Conservation (phyloP, 2,888 invertebrate genomes). For the Ochropleura leucogaster region DNA sequence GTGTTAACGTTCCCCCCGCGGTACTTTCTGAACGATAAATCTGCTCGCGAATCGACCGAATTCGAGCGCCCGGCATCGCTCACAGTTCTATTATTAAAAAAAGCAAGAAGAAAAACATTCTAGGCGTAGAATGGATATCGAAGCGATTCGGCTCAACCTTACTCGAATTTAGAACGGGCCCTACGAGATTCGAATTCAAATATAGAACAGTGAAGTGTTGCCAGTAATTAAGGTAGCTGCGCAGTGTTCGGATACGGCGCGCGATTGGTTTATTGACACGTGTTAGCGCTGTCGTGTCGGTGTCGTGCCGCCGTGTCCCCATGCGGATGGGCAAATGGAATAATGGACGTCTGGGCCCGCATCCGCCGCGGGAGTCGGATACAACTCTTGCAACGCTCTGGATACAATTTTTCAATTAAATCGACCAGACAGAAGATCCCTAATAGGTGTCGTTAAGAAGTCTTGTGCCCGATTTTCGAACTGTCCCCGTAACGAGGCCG, state of each 20-base stretch:
- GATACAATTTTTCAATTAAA: constrained; percentile 91
- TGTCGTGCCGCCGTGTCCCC: constrained; percentile 81
- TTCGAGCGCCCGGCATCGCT: constrained; percentile 82
- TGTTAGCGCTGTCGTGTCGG: constrained; percentile 73
- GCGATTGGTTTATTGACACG: constrained; percentile 87
- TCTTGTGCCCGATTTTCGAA: constrained; percentile 90
- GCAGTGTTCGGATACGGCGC: constrained; percentile 69
- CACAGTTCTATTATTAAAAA: constrained; percentile 84
- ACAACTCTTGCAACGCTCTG: constrained; percentile 89
- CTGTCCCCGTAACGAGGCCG: constrained; percentile 88
- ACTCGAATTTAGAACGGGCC: constrained; percentile 80
- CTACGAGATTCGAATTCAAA: constrained; percentile 79
- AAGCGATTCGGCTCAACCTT: constrained; percentile 71
- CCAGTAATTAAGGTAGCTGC: constrained; percentile 79
- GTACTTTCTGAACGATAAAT: constrained; percentile 85
- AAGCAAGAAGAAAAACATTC: constrained; percentile 80
- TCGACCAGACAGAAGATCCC: constrained; percentile 90
- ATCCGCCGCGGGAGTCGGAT: constrained; percentile 89
- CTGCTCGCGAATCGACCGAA: constrained; percentile 85
- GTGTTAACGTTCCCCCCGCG: constrained; percentile 81
- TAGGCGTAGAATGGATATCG: constrained; percentile 73
- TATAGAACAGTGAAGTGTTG: constrained; percentile 78
- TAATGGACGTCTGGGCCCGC: constrained; percentile 91
- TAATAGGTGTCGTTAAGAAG: constrained; percentile 91
- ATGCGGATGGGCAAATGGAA: constrained; percentile 90